Percentiles rank a stretch among this genome's conserved stretches.
phyloP scores from a whole-genome alignment of 2,113 vertebrate genomes.

The Herpailurus yagouaroundi region DNA sequence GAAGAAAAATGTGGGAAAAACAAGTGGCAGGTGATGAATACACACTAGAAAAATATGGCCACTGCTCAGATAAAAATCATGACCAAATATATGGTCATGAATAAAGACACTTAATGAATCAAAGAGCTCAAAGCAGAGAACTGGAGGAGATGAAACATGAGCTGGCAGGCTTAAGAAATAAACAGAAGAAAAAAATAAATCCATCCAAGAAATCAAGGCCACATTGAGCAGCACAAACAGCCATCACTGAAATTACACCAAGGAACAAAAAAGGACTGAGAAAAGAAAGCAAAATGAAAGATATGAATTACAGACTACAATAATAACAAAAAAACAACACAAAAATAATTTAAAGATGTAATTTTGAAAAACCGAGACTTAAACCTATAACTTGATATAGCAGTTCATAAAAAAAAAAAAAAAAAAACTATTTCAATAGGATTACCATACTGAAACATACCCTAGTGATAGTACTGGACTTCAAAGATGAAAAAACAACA shows the following conservation, averaged over 20 bases:
- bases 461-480: background rate
- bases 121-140: constrained; percentile 35
- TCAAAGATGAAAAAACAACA: background rate
- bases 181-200: constrained; percentile 25
- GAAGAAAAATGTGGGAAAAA: constrained; percentile 18
- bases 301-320: background rate
- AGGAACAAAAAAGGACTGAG: background rate
- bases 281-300: background rate
- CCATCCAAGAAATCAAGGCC: background rate
- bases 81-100: background rate
- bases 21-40: constrained; percentile 4
- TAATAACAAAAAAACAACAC: background rate
- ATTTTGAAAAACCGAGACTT: constrained; percentile 7
- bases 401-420: background rate
- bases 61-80: constrained; percentile 3
- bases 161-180: constrained; percentile 7
- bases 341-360: background rate
- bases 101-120: constrained; percentile 37
- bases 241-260: background rate
- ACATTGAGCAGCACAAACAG: background rate
- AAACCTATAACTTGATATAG: background rate
- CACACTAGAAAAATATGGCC: constrained; percentile 12
- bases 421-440: background rate
- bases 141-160: constrained; percentile 24
- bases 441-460: background rate